Percentiles rank a stretch among this genome's conserved stretches.
phyloP scores from a whole-genome alignment of 2,797 vertebrate species.

The Podarcis lilfordi region DNA sequence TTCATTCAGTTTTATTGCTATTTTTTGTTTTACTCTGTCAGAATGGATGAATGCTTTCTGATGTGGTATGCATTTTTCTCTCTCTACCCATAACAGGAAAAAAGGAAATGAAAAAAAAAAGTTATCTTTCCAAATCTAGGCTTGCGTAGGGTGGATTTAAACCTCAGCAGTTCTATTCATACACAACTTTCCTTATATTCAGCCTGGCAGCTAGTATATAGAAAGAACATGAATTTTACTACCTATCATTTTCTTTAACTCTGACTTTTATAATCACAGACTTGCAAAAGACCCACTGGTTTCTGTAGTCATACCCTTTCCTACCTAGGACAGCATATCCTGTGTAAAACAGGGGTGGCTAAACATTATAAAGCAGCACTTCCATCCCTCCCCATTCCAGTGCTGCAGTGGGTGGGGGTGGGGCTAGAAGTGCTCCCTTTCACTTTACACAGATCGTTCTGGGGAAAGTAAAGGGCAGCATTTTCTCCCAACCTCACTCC shows the following conservation, averaged over 20 bases:
- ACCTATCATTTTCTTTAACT: slow-evolving; percentile 18
- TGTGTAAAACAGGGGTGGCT: background rate
- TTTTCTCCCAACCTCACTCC: too few species aligned
- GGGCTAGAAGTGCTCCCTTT: too few species aligned
- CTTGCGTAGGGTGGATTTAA: background rate
- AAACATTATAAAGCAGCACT: too few species aligned
- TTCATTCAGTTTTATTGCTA: slow-evolving; percentile 29
- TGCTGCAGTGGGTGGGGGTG: too few species aligned
- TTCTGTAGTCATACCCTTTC: background rate
- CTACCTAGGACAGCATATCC: background rate
- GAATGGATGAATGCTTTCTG: slow-evolving; percentile 2
- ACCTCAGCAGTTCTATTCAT: slow-evolving; percentile 14
- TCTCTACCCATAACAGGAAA: background rate
- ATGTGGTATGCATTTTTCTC: background rate
- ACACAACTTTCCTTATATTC: background rate
- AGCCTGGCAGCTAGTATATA: background rate
- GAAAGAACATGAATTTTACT: background rate
- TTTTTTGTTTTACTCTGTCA: background rate
- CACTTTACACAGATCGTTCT: too few species aligned
- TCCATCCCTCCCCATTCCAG: too few species aligned
- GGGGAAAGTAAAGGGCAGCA: too few species aligned
- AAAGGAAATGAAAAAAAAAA: background rate
- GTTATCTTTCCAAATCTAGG: slow-evolving; percentile 3
- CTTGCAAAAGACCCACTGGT: background rate
- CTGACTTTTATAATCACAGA: slow-evolving; percentile 3